These are phyloP conservation scores for Aptenodytes forsteri DNA, from an alignment of 2,113 vertebrate species.

Conservation along the genomic window DNA sequence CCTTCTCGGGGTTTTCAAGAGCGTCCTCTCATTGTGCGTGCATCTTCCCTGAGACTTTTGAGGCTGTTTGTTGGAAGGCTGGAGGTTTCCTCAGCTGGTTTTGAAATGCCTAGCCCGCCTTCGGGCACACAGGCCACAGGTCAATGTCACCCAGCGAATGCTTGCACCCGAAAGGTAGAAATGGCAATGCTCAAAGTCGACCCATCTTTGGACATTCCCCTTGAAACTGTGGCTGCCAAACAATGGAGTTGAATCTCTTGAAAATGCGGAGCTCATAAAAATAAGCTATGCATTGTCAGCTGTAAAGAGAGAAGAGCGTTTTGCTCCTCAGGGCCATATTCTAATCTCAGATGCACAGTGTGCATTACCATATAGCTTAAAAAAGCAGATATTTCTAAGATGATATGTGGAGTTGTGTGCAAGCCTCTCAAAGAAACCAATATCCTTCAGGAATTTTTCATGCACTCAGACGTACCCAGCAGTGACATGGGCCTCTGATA, in stretches of 20 bases:
- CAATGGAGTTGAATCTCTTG: not conserved
- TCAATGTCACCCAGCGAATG: not conserved
- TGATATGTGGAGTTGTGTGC: not conserved
- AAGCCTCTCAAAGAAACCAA: not conserved
- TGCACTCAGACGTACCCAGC: not conserved
- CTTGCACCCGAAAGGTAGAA: not conserved
- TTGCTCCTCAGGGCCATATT: constrained; percentile 44
- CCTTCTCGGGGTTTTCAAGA: not conserved
- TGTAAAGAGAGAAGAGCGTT: not conserved
- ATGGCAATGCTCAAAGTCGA: not conserved
- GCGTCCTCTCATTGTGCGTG: accelerated
- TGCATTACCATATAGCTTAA: constrained; percentile 67
- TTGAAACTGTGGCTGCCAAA: not conserved
- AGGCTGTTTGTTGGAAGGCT: not conserved
- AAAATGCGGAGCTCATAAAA: constrained; percentile 25
- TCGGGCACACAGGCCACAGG: too few species aligned
- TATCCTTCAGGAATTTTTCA: constrained; percentile 7
- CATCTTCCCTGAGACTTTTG: not conserved
- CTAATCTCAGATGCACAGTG: constrained; percentile 49
- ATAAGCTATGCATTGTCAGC: constrained; percentile 54
- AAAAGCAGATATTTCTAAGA: constrained; percentile 58
- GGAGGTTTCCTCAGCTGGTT: not conserved
- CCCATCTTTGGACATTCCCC: not conserved
- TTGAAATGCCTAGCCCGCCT: not conserved
- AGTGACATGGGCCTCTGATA: not conserved